Evolutionary conservation across 2,888 invertebrate species (phyloP).

Genomic region (Entomobrya multifasciata): DNA sequence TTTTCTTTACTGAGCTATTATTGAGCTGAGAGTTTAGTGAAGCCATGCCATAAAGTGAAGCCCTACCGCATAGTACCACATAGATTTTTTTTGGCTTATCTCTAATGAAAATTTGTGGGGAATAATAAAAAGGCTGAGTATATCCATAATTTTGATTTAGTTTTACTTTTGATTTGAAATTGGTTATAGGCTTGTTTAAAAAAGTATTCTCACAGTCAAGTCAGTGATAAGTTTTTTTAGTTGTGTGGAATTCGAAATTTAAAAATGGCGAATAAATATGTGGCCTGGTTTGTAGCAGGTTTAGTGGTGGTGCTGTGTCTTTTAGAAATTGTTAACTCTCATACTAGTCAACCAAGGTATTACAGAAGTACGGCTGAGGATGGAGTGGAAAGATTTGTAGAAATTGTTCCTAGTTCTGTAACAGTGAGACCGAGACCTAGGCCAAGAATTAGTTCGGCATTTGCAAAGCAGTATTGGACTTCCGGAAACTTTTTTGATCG

Average conservation of each 20-base stretch:
- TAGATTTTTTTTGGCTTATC: constrained; percentile 27
- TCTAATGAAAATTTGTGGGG: constrained; percentile 34
- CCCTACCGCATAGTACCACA: constrained; percentile 8
- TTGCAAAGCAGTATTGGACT: constrained; percentile 73
- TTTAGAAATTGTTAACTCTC: not conserved
- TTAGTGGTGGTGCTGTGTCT: constrained; percentile 15
- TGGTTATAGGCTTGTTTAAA: constrained; percentile 33
- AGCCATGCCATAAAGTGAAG: constrained; percentile 20
- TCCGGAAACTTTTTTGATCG: constrained; percentile 72
- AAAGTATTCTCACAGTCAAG: not conserved
- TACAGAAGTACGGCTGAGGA: constrained; percentile 57
- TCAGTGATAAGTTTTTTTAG: not conserved
- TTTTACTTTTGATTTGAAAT: constrained; percentile 52
- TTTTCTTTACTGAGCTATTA: not conserved
- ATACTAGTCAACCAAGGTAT: constrained; percentile 55
- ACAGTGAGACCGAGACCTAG: constrained; percentile 68
- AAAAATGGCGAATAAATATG: constrained; percentile 14
- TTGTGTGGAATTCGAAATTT: not conserved
- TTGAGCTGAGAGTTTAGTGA: constrained; percentile 22
- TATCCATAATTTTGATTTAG: constrained; percentile 38
- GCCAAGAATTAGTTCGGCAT: constrained; percentile 61
- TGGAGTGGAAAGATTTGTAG: constrained; percentile 61
- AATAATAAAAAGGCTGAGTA: constrained; percentile 59
- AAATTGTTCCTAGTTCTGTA: constrained; percentile 62
- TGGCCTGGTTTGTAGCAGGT: not conserved